phyloP scores from a whole-genome alignment of 2,113 vertebrate species.

The Chaenogobius annularis region DNA sequence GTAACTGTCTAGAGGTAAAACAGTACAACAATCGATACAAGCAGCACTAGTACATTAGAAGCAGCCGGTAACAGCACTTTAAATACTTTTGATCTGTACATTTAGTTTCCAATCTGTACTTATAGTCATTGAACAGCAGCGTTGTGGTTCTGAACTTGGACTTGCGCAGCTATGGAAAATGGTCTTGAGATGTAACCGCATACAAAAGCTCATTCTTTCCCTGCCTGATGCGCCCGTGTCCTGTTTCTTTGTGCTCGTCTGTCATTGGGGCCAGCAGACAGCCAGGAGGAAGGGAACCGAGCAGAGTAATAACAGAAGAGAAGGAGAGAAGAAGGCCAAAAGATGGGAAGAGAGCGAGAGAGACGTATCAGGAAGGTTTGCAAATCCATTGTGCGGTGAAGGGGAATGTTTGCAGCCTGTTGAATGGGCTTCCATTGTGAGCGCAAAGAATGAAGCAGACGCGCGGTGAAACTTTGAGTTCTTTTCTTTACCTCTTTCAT shows the following conservation, averaged over 20 bases:
- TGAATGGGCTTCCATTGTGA: constrained; percentile 7
- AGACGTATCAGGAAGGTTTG: constrained; percentile 14
- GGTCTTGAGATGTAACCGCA: constrained; percentile 17
- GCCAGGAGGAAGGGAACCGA: constrained; percentile 53
- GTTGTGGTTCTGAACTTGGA: neutral
- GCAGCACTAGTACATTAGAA: too few relatives aligned
- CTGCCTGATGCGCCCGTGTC: constrained; percentile 42
- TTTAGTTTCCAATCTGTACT: neutral
- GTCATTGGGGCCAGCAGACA: constrained; percentile 58
- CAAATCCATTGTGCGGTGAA: constrained; percentile 34
- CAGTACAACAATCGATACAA: too few relatives aligned
- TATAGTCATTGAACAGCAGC: neutral
- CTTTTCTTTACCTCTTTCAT: too few relatives aligned
- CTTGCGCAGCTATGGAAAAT: constrained; percentile 14
- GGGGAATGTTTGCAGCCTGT: constrained; percentile 34
- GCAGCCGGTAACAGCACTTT: too few relatives aligned
- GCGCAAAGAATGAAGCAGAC: neutral
- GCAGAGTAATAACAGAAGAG: constrained; percentile 51
- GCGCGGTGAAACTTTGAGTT: too few relatives aligned
- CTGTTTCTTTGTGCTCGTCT: constrained; percentile 53
- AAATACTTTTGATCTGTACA: neutral
- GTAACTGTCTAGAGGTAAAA: too few relatives aligned
- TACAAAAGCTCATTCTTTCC: constrained; percentile 39
- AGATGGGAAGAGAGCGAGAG: constrained; percentile 18
- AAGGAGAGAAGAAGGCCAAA: constrained; percentile 17